Evolutionary conservation across 2,797 vertebrate genomes (phyloP), one percentile per base, ranked within the genome.

Genomic region (Pipistrellus pipistrellus): DNA sequence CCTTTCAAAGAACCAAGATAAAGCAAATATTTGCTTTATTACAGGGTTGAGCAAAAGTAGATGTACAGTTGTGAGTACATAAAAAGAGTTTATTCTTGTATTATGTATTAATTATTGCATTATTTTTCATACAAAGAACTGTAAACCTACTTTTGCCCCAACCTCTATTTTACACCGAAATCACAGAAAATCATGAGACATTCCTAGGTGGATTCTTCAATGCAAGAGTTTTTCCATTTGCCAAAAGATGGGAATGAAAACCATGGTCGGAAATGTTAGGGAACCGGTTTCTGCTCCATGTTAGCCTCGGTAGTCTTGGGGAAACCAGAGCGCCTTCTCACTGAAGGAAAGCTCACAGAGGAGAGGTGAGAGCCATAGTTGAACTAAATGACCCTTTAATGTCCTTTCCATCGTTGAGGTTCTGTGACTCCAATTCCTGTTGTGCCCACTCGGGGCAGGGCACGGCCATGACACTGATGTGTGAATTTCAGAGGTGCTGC

Each of bases 261-360:
- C 7, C 71, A 77, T 32, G 41, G n/a, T 72, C 25, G 21, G 84
- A 85, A 75, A 90, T 69, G 64, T 82, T 14, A 64, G 66, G 51
- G 27, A 55, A 77, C 9, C 41, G 57, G 13, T 85, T 72, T 88
- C 59, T 66, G 51, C 7, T 48, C 75, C 55, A 73, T 44, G 17
- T 32, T n/a, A 48, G 53, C 12, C 30, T 57, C n/a, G 14, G n/a
- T 10, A 71, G 46, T n/a, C 55, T 53, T 75, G 73, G 96, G 96
- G 97, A 97, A 96, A 84, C 93, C 80, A 80, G 90, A 91, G 92
- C 96, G 93, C 82, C 71, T 91, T 97, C 80, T 89, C 72, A 35
- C 51, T 32, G 76, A 82, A 95, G 27, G 48, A 76, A 94, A 80
- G 41, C 41, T 53, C 69, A 57, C 41, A 18, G 72, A 18, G 11